phyloP scores from a whole-genome alignment of 53 echinoderm and acorn worm species.

The Patiria pectinifera region DNA sequence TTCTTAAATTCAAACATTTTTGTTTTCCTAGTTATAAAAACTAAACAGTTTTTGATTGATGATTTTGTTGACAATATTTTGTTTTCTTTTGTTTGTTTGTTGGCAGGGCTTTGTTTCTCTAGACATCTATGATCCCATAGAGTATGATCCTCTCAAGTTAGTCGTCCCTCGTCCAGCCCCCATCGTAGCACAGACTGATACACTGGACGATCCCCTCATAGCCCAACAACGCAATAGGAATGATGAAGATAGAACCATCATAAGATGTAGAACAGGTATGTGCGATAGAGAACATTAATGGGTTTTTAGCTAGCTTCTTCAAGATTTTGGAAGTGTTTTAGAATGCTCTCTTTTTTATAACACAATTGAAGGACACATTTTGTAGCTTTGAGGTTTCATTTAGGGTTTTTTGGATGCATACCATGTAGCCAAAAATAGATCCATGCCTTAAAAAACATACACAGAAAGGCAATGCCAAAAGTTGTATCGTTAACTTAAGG shows the following conservation, averaged over 20 bases:
- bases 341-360: not conserved
- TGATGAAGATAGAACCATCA: slow-evolving; percentile 81
- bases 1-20: no score
- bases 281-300: no score
- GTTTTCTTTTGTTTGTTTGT: slow-evolving; percentile 10
- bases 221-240: slow-evolving; percentile 83
- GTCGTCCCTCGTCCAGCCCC: slow-evolving; percentile 92
- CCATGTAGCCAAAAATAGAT: not conserved
- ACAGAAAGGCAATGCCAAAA: not conserved
- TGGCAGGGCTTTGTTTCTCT: slow-evolving; percentile 93
- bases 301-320: no score
- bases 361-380: not conserved
- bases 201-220: slow-evolving; percentile 84
- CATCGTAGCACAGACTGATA: slow-evolving; percentile 73
- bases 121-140: slow-evolving; percentile 82
- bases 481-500: no score
- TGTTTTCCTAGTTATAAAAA: no score
- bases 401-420: no score
- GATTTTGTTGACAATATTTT: no score
- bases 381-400: not conserved
- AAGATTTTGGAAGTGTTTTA: no score
- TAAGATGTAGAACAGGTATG: slow-evolving; percentile 92
- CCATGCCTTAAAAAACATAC: not conserved
- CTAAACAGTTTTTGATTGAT: no score
- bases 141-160: slow-evolving; percentile 90